Evolutionary conservation across 2,888 invertebrate species (phyloP).

Genomic region (Trachelus troglodyta): DNA sequence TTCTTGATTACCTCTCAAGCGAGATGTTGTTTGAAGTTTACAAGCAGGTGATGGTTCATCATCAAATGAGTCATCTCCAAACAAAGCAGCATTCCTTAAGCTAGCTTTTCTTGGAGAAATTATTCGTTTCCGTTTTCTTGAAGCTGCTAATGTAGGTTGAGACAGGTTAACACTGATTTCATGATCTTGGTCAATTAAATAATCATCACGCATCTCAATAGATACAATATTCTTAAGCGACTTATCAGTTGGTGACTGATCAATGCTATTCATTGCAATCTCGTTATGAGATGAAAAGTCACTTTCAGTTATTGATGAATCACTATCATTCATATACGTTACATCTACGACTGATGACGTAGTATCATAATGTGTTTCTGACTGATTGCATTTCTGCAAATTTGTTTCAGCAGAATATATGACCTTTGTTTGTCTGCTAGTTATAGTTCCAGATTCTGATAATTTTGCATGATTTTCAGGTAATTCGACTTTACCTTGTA

Average conservation of each 20-base stretch:
- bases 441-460: background rate
- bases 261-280: background rate
- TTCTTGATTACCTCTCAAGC: background rate
- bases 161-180: background rate
- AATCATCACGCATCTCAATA: background rate
- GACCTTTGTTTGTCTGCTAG: background rate
- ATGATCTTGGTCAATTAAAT: background rate
- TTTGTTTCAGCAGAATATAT: background rate
- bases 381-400: background rate
- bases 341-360: background rate
- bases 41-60: background rate
- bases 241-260: background rate
- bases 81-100: background rate
- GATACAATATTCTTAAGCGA: background rate
- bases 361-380: background rate
- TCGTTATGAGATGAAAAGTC: background rate
- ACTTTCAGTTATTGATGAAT: background rate
- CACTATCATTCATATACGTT: background rate
- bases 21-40: background rate
- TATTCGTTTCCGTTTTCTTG: background rate
- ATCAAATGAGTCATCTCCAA: background rate
- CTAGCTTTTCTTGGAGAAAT: background rate
- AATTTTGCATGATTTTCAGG: background rate
- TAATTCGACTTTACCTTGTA: background rate
- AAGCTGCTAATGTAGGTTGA: background rate